phyloP scores from a whole-genome alignment of 2,797 vertebrate species.

The Dicrostonyx torquatus region DNA sequence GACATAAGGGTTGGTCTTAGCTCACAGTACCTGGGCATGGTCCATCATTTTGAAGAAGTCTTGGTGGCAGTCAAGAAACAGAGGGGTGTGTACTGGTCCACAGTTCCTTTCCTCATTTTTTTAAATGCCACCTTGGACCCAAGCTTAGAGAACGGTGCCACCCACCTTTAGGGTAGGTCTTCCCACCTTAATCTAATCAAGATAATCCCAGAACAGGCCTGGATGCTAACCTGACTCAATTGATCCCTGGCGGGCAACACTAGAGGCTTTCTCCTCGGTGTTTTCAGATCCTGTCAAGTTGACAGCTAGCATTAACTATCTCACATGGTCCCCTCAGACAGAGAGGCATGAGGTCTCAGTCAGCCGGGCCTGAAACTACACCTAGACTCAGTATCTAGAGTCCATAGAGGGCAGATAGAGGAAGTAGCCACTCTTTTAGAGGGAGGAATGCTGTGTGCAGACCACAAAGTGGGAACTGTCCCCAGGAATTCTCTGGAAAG shows the following conservation, averaged over 20 bases:
- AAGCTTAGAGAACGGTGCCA: background rate
- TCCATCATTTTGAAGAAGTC: background rate
- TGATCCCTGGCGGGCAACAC: background rate
- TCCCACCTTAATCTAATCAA: background rate
- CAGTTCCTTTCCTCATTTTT: background rate
- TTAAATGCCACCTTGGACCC: background rate
- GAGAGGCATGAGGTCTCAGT: too few relatives aligned
- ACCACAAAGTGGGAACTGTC: accelerated
- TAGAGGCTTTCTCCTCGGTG: background rate
- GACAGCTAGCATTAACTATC: background rate
- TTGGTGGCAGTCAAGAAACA: background rate
- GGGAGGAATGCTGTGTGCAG: accelerated
- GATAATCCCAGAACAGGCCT: background rate
- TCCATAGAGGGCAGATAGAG: accelerated
- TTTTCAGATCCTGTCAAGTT: background rate
- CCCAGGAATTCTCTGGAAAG: background rate
- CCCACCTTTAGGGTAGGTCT: background rate
- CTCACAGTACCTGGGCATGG: background rate
- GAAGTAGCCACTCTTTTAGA: accelerated
- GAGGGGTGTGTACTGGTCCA: background rate
- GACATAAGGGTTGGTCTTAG: background rate
- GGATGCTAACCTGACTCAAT: background rate
- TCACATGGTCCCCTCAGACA: background rate
- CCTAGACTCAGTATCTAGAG: accelerated
- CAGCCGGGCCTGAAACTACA: accelerated